phyloP scores from a whole-genome alignment of 1,140 invertebrate species.

The Plutomurus gul region DNA sequence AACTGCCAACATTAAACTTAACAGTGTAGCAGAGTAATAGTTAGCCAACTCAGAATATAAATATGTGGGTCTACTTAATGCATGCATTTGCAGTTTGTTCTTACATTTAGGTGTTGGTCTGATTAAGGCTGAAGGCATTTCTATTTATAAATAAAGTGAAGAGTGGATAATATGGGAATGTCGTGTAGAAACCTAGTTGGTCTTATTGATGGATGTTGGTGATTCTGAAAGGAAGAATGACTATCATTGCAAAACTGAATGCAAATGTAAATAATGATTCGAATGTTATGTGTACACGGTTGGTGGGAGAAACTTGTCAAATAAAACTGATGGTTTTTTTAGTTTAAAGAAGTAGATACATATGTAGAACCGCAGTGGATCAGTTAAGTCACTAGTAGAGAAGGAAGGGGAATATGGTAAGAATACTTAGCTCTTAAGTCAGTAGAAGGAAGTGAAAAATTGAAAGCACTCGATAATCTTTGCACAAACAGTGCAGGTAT shows the following conservation, averaged over 20 bases:
- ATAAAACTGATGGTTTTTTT: background rate
- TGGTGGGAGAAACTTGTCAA: conserved; percentile 12
- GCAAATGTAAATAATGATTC: background rate
- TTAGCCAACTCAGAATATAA: too few species aligned
- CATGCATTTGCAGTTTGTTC: background rate
- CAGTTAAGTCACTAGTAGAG: too few species aligned
- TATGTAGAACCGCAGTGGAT: too few species aligned
- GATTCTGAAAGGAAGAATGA: background rate
- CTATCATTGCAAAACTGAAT: background rate
- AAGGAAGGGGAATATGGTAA: too few species aligned
- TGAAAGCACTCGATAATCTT: background rate
- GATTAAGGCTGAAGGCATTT: background rate
- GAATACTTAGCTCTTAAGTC: too few species aligned
- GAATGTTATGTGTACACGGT: background rate
- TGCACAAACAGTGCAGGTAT: too few species aligned
- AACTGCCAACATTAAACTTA: too few species aligned
- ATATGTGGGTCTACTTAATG: too few species aligned
- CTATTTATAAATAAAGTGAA: background rate
- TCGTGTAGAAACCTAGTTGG: background rate
- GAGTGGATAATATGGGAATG: too few species aligned
- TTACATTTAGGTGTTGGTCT: background rate
- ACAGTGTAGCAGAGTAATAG: too few species aligned
- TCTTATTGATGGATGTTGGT: background rate
- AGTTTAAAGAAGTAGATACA: background rate
- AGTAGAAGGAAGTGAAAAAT: conserved; percentile 13